Percentiles rank a stretch among this genome's conserved stretches.
phyloP scores from a whole-genome alignment of 92 coral and sea anemone genomes.

The Siderastrea siderea region DNA sequence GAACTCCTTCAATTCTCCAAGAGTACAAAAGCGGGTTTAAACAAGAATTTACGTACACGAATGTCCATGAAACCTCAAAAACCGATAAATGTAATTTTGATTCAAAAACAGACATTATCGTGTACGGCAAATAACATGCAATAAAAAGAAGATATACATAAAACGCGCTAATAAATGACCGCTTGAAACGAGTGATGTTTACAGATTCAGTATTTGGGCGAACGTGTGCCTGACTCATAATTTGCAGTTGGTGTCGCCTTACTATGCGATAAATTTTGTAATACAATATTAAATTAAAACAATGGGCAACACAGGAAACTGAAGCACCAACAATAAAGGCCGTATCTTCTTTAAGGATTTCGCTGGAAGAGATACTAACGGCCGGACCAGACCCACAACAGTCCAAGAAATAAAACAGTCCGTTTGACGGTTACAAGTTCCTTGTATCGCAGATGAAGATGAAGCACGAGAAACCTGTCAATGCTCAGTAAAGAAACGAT shows the following conservation, averaged over 20 bases:
- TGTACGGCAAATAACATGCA: neutral
- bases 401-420: neutral
- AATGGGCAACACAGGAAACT: neutral
- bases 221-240: neutral
- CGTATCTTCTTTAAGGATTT: neutral
- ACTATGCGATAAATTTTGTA: constrained; percentile 4
- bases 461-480: neutral
- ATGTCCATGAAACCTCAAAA: neutral
- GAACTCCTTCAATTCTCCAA: neutral
- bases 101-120: neutral
- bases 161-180: neutral
- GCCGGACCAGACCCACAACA: neutral
- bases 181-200: neutral
- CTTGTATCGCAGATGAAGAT: constrained; percentile 14
- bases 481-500: neutral
- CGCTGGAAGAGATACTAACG: neutral
- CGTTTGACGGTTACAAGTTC: neutral
- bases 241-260: neutral
- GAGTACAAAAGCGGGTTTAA: neutral
- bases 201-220: neutral
- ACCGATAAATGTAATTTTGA: too few relatives aligned
- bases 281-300: neutral
- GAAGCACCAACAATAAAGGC: neutral
- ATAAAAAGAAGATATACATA: neutral
- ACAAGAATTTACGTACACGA: neutral